phyloP scores from a whole-genome alignment of 2,888 invertebrate species.

The Drosophila maculinotata region DNA sequence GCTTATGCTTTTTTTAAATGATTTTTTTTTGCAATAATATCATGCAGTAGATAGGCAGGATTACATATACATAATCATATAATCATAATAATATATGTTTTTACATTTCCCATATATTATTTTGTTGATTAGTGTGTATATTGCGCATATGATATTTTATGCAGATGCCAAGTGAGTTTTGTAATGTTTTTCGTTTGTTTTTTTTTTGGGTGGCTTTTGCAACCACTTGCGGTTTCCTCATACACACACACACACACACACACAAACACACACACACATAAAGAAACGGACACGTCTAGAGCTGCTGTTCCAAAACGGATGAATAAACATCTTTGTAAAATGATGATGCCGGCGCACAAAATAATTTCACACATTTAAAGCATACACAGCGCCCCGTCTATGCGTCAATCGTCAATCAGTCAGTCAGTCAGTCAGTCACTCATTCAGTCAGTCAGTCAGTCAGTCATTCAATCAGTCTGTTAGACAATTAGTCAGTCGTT shows the following conservation, averaged over 20 bases:
- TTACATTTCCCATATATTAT: not conserved
- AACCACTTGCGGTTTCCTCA: constrained; percentile 40
- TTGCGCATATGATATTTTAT: constrained; percentile 25
- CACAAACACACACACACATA: not conserved
- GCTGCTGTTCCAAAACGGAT: constrained; percentile 30
- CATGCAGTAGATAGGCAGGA: too few species aligned
- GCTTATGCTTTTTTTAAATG: too few species aligned
- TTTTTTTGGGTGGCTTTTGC: constrained; percentile 52
- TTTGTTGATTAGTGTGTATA: constrained; percentile 29
- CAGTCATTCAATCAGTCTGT: constrained; percentile 9
- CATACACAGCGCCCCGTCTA: constrained; percentile 57
- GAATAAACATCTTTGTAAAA: constrained; percentile 81
- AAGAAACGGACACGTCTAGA: not conserved
- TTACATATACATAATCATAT: too few species aligned
- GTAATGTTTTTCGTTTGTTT: constrained; percentile 22
- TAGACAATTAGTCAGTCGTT: constrained; percentile 36
- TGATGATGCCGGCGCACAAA: constrained; percentile 73
- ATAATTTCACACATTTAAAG: constrained; percentile 74
- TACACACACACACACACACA: constrained; percentile 6
- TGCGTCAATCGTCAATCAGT: constrained; percentile 8
- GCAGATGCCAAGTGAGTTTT: constrained; percentile 48
- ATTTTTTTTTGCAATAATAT: too few species aligned
- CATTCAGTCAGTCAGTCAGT: constrained; percentile 8
- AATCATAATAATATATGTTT: not conserved
- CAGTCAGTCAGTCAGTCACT: constrained; percentile 21